These are phyloP conservation scores for Acleris emargana DNA, from an alignment of 2,888 invertebrate genomes.

Conservation along the genomic window DNA sequence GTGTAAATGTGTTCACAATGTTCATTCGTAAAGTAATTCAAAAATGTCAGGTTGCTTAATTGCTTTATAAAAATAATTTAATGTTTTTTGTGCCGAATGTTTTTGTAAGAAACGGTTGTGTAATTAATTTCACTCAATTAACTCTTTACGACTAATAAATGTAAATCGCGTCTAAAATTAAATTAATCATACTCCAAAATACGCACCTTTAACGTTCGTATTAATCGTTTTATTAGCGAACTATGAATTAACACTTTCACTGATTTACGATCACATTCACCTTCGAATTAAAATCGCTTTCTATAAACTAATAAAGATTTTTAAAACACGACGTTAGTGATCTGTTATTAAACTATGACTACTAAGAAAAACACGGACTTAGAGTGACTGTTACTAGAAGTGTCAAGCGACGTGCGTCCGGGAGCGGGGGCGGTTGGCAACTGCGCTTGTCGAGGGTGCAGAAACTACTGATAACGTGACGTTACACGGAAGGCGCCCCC, in stretches of 20 bases:
- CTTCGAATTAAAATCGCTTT: constrained; percentile 33
- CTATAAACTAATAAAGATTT: constrained; percentile 44
- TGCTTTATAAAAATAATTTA: no score
- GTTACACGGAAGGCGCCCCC: constrained; percentile 81
- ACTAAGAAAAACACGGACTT: constrained; percentile 5
- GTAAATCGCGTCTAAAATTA: constrained; percentile 27
- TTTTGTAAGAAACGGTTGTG: constrained; percentile 16
- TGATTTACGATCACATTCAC: constrained; percentile 40
- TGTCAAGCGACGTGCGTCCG: constrained; percentile 77
- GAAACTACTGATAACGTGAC: constrained; percentile 82
- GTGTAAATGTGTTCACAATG: no score
- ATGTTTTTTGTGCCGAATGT: no score
- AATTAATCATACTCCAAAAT: constrained; percentile 42
- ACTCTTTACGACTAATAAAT: constrained; percentile 24
- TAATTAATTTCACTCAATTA: constrained; percentile 33
- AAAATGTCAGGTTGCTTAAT: no score
- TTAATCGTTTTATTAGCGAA: constrained; percentile 45
- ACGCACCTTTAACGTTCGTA: constrained; percentile 48
- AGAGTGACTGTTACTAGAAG: constrained; percentile 53
- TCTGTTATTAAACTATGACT: no score
- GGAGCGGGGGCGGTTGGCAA: constrained; percentile 80
- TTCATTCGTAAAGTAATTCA: no score
- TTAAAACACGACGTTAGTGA: constrained; percentile 48
- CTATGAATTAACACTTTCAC: constrained; percentile 49
- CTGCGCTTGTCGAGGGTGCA: constrained; percentile 78